Conservation (phyloP, 2,113 vertebrate species). For the Leuciscus idus region DNA sequence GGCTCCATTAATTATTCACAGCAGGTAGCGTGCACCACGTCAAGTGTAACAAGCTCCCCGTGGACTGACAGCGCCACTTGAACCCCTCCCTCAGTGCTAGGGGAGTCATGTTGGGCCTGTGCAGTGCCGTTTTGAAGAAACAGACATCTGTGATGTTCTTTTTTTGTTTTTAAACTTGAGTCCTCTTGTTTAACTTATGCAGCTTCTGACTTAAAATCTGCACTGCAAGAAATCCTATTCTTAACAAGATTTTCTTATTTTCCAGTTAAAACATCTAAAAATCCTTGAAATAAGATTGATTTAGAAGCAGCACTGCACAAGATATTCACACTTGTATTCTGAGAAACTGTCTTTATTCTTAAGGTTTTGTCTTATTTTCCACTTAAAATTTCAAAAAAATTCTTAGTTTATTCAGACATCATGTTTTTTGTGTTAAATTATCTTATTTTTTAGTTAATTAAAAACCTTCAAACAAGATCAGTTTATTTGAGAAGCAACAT, state of each 20-base stretch:
- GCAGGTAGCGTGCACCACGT: conserved; percentile 74
- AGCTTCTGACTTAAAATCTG: neutral
- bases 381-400: neutral
- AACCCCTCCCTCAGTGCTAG: conserved; percentile 50
- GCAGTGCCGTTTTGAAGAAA: conserved; percentile 43
- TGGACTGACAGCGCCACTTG: conserved; percentile 55
- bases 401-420: neutral
- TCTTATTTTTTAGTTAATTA: neutral
- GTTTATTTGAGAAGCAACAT: neutral
- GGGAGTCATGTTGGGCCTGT: conserved; percentile 52
- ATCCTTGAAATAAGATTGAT: neutral
- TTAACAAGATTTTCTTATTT: neutral
- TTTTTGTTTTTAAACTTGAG: conserved; percentile 37
- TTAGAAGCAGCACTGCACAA: neutral
- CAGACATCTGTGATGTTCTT: conserved; percentile 53
- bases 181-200: neutral
- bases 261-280: neutral
- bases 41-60: conserved; percentile 78
- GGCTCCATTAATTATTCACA: conserved; percentile 91
- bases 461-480: neutral
- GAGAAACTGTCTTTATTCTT: neutral
- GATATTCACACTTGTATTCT: neutral
- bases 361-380: neutral
- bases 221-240: neutral
- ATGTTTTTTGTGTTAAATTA: neutral